Evolutionary conservation across 2,797 vertebrate species (phyloP).

Genomic region (Phoeniculus purpureus): DNA sequence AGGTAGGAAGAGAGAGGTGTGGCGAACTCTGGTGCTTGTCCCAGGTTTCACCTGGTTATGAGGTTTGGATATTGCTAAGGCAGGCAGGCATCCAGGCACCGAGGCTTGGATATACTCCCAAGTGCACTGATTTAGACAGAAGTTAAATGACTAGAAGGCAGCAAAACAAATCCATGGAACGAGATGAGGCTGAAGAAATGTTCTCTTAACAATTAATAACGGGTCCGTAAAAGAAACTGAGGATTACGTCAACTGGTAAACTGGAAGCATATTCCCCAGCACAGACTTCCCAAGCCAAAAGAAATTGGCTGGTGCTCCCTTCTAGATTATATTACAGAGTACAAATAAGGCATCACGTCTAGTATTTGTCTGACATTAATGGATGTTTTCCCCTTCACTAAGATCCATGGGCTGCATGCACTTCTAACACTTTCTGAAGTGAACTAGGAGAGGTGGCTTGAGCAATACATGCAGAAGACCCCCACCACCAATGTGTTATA

Average conservation of each 20-base stretch:
- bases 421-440: constrained; percentile 7
- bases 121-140: constrained; percentile 36
- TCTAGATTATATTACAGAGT: neutral
- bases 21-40: constrained; percentile 17
- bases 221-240: constrained; percentile 32
- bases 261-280: neutral
- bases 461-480: neutral
- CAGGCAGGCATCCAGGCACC: constrained; percentile 19
- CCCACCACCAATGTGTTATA: neutral
- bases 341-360: neutral
- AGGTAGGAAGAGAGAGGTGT: constrained; percentile 39
- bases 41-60: constrained; percentile 57
- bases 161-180: constrained; percentile 39
- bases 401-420: neutral
- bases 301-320: neutral
- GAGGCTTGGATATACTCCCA: constrained; percentile 54
- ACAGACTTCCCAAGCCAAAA: neutral
- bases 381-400: neutral
- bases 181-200: constrained; percentile 13
- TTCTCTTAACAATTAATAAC: constrained; percentile 17
- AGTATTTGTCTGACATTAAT: neutral
- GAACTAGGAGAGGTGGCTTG: neutral
- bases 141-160: constrained; percentile 35
- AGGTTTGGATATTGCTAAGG: constrained; percentile 44
- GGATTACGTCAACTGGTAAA: constrained; percentile 41